Evolutionary conservation across 1,140 invertebrate genomes (phyloP).

Genomic region (Tribolium castaneum): DNA sequence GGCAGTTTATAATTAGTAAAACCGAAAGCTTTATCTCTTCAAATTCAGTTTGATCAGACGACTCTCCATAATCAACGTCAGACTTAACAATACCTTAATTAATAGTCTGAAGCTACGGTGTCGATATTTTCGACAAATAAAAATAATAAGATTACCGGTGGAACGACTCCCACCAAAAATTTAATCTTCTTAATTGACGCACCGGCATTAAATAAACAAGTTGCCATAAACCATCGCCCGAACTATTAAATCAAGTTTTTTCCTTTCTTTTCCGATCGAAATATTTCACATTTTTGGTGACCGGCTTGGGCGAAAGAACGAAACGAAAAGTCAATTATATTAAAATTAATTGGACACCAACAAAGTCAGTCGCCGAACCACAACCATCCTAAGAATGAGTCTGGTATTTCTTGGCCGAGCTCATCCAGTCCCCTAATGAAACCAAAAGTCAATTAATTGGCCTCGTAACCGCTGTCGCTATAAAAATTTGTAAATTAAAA

Average conservation of each 20-base stretch:
- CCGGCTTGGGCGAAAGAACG: conserved; percentile 38
- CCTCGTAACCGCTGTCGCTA: conserved; percentile 1
- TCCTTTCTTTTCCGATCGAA: conserved; percentile 6
- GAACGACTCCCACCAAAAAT: conserved; percentile 24
- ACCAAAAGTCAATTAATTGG: conserved; percentile 41
- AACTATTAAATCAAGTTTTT: conserved; percentile 35
- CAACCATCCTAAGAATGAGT: conserved; percentile 44
- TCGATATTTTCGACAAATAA: conserved; percentile 32
- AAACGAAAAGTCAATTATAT: conserved; percentile 47
- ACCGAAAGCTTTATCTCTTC: conserved; percentile 39
- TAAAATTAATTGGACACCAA: conserved; percentile 49
- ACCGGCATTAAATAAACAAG: conserved; percentile 8
- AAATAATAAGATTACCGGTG: conserved; percentile 21
- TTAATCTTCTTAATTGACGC: conserved; percentile 31
- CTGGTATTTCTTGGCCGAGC: conserved; percentile 42
- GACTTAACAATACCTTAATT: conserved; percentile 41
- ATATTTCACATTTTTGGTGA: conserved; percentile 43
- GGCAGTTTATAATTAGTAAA: conserved; percentile 41
- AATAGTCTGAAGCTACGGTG: conserved; percentile 26
- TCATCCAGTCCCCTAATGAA: conserved; percentile 29
- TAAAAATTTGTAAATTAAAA: conserved; percentile 46
- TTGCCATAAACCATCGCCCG: conserved; percentile 20
- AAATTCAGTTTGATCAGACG: conserved; percentile 36
- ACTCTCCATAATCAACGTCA: conserved; percentile 42
- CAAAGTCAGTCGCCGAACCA: conserved; percentile 45